Evolutionary conservation across 2,888 invertebrate genomes (phyloP).

Genomic region (Leptinotarsa peninsularis): DNA sequence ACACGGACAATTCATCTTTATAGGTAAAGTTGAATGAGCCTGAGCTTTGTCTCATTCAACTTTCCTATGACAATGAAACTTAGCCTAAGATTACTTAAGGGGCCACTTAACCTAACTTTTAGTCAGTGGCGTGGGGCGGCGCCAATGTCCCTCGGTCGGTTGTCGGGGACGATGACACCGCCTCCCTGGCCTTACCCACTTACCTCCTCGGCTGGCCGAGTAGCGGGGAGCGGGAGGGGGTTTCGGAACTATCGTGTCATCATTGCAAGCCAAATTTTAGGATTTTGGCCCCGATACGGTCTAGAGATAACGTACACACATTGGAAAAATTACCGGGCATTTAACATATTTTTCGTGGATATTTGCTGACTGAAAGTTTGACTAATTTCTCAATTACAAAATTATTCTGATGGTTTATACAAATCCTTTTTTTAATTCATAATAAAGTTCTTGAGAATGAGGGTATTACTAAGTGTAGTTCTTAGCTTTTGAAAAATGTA

Average conservation of each 20-base stretch:
- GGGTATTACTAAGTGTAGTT: neutral
- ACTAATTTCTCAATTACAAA: constrained; percentile 1
- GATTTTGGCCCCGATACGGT: constrained; percentile 66
- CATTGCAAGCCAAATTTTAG: constrained; percentile 45
- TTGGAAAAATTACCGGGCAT: constrained; percentile 57
- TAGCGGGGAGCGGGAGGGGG: constrained; percentile 67
- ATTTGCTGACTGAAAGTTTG: constrained; percentile 20
- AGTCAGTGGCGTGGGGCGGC: constrained; percentile 53
- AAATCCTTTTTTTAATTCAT: neutral
- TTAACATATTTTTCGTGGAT: constrained; percentile 28
- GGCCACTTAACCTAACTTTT: constrained; percentile 41
- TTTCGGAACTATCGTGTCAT: constrained; percentile 63
- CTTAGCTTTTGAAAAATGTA: no score
- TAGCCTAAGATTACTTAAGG: constrained; percentile 11
- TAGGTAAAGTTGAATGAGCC: constrained; percentile 5
- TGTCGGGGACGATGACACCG: constrained; percentile 53
- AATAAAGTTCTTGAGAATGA: neutral
- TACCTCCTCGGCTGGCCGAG: constrained; percentile 67
- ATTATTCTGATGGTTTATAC: constrained; percentile 29
- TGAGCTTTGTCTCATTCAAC: neutral
- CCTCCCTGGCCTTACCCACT: constrained; percentile 67
- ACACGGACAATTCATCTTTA: neutral
- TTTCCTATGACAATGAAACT: neutral
- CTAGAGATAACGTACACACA: constrained; percentile 71
- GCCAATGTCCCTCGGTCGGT: constrained; percentile 53